Percentiles rank a stretch among this genome's conserved stretches.
These are phyloP conservation scores for Leptarthrus brevirostris DNA, from an alignment of 2,888 invertebrate species.

Conservation along the genomic window DNA sequence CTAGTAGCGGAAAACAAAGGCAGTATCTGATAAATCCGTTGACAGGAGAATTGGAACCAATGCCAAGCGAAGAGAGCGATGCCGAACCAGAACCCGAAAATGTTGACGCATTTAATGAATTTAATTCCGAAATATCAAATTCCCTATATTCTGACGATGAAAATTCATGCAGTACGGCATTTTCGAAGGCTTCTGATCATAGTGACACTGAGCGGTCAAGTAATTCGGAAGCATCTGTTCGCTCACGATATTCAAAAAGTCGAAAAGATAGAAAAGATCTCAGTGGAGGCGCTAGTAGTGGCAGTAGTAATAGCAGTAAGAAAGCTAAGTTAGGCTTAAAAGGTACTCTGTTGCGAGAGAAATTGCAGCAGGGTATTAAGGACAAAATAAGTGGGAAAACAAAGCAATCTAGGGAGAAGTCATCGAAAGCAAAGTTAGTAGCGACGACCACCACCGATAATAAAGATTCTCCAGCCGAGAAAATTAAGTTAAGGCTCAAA, in stretches of 20 bases:
- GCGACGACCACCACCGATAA: constrained; percentile 47
- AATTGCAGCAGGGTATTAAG: constrained; percentile 63
- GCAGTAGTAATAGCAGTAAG: constrained; percentile 55
- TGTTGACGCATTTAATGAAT: constrained; percentile 62
- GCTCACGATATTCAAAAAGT: constrained; percentile 60
- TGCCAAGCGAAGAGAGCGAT: constrained; percentile 76
- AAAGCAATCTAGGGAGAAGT: constrained; percentile 56
- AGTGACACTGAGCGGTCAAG: constrained; percentile 68
- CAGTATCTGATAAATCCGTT: constrained; percentile 91
- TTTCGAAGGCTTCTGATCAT: constrained; percentile 69
- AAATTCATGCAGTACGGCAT: constrained; percentile 70
- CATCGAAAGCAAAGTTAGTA: constrained; percentile 57
- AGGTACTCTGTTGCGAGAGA: constrained; percentile 61
- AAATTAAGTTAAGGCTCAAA: constrained; percentile 84
- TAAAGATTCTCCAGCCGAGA: constrained; percentile 69
- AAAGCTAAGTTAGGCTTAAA: constrained; percentile 58
- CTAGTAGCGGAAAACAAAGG: constrained; percentile 74
- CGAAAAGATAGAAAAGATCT: constrained; percentile 48
- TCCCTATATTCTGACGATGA: constrained; percentile 72
- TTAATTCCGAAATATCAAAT: constrained; percentile 67
- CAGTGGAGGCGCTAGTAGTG: constrained; percentile 14
- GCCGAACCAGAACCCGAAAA: constrained; percentile 69
- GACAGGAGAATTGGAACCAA: constrained; percentile 86
- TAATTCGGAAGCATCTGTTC: constrained; percentile 70
- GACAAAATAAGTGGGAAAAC: constrained; percentile 59